A percentile compares a stretch with the other conserved stretches of the same genome.
Conservation (phyloP, 2,797 vertebrate species). For the Helostoma temminkii region DNA sequence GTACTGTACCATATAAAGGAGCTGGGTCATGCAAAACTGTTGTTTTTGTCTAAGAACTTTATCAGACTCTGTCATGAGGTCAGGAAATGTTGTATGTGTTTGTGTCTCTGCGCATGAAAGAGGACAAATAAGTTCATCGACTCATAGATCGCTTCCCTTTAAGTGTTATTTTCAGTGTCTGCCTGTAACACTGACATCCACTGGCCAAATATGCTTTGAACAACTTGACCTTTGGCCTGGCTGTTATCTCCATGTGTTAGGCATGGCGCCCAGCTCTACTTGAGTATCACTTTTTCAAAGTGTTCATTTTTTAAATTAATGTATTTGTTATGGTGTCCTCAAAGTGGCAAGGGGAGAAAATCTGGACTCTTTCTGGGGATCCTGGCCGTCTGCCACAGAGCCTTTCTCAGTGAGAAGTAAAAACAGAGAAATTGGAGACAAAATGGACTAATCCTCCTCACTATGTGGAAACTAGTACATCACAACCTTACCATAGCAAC, state of each 20-base stretch:
- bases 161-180: conserved; percentile 49
- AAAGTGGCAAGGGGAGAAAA: conserved; percentile 38
- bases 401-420: conserved; percentile 10
- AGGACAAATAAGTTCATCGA: conserved; percentile 48
- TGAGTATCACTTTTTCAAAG: conserved; percentile 18
- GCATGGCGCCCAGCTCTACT: conserved; percentile 37
- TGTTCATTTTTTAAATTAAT: conserved; percentile 36
- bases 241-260: conserved; percentile 36
- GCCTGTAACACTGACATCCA: conserved; percentile 17
- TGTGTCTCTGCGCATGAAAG: conserved; percentile 37
- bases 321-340: conserved; percentile 39
- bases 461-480: conserved; percentile 20
- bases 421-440: conserved; percentile 35
- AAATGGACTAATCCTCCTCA: conserved; percentile 28
- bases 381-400: conserved; percentile 39
- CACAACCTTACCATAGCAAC: conserved; percentile 23
- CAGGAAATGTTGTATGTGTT: conserved; percentile 49
- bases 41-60: conserved; percentile 58
- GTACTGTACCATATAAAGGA: conserved; percentile 22
- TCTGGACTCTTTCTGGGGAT: conserved; percentile 35
- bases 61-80: conserved; percentile 63
- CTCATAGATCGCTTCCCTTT: conserved; percentile 39
- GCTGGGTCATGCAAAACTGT: conserved; percentile 33
- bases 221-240: conserved; percentile 39
- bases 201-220: conserved; percentile 34